phyloP scores from a whole-genome alignment of 2,888 invertebrate species.

The Ethmia dodecea region DNA sequence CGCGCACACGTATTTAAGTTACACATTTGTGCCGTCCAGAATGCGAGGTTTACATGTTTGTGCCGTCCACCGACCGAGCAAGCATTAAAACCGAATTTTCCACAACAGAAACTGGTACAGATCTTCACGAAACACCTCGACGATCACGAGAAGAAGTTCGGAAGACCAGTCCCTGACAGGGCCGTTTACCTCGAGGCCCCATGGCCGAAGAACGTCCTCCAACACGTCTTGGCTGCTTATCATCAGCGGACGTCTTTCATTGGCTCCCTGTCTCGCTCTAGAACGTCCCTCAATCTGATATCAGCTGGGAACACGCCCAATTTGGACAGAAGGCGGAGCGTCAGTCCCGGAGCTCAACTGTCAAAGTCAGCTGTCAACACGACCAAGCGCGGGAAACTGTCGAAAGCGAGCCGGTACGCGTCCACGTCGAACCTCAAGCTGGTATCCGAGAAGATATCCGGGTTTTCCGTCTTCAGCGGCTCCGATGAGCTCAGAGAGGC shows the following conservation, averaged over 20 bases:
- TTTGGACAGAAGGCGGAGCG: constrained; percentile 48
- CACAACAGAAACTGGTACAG: constrained; percentile 50
- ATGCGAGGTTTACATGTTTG: constrained; percentile 29
- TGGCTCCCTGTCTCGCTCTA: constrained; percentile 73
- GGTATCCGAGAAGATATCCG: constrained; percentile 63
- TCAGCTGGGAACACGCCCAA: constrained; percentile 48
- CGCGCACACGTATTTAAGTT: no score
- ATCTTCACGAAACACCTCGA: constrained; percentile 58
- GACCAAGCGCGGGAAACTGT: constrained; percentile 42
- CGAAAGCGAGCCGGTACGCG: constrained; percentile 49
- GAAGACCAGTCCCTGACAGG: constrained; percentile 50
- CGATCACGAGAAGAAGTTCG: constrained; percentile 66
- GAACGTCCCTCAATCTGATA: constrained; percentile 70
- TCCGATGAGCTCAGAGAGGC: constrained; percentile 41
- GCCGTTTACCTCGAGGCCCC: constrained; percentile 48
- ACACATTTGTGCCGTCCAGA: no score
- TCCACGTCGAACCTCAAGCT: constrained; percentile 62
- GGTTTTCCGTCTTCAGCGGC: constrained; percentile 56
- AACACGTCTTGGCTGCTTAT: constrained; percentile 54
- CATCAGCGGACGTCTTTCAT: constrained; percentile 68
- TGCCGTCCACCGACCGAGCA: constrained; percentile 28
- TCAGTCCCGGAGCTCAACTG: constrained; percentile 40
- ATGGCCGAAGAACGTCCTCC: constrained; percentile 66
- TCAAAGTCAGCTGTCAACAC: constrained; percentile 47
- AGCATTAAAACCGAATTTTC: constrained; percentile 21